Evolutionary conservation across 2,113 vertebrate species (phyloP), one percentile per base, ranked within the genome.

Genomic region (Leptocoma aspasia): DNA sequence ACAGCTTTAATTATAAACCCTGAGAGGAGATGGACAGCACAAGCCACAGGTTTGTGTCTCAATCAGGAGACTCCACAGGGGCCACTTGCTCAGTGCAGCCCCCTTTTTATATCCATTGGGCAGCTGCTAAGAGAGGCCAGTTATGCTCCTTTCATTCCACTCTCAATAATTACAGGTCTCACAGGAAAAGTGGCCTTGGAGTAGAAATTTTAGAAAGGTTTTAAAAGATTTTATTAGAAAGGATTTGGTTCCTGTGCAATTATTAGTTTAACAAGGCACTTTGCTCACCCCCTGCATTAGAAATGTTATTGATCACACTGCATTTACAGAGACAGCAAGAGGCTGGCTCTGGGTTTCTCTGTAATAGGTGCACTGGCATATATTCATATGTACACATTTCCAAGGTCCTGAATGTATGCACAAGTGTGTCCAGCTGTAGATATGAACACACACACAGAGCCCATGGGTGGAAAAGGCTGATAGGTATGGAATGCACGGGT

Each of bases 231-330:
- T 94, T 95, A 94, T 94, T 92, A 69, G 88, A 65, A 90, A 75
- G 60, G 80, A 92, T 96, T 95, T 96, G 83, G 89, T 57, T 95
- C 59, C 91, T 52, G 52, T 77, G 81, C 83, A 95, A 86, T 95
- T 92, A 96, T 95, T 94, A 77, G 70, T 87, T 94, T 96, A 96
- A 92, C 88, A 87, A 94, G 89, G 81, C 86, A 73, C 80, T 94
- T 89, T 52, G 86, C 66, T 82, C 88, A 77, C 80, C 63, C 80
- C 53, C 70, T 86, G 57, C 72, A 59, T 45, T n/a, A 33, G 86
- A 72, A 63, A 53, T 80, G 66, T 84, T 95, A 96, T 90, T 72
- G 96, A 96, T 92, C 86, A 75, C 57, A 21, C 20, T 37, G 60
- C 70, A 49, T 77, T 77, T 83, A 70, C 8, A 31, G 80, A 78